phyloP scores from a whole-genome alignment of 2,797 vertebrate genomes.

The Moxostoma hubbsi region DNA sequence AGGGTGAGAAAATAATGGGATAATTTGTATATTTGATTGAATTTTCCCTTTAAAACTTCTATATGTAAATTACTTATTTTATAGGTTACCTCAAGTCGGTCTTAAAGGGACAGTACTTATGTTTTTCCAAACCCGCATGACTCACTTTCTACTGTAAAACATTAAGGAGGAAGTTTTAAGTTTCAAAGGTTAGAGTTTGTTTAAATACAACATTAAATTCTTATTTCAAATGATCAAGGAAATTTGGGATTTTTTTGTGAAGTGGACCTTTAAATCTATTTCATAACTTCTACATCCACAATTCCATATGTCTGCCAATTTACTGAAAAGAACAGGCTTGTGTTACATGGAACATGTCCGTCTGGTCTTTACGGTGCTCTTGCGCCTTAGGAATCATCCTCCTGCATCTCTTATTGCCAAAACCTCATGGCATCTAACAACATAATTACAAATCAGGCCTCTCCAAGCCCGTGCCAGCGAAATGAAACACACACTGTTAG shows the following conservation, averaged over 20 bases:
- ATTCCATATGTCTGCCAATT: background rate
- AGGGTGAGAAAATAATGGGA: too few relatives aligned
- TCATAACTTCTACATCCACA: background rate
- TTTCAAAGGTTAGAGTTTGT: too few relatives aligned
- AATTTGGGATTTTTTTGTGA: too few relatives aligned
- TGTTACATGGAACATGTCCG: background rate
- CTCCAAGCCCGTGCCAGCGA: background rate
- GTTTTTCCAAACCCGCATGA: too few relatives aligned
- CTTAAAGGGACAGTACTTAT: too few relatives aligned
- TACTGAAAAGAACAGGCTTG: background rate
- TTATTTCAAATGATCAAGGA: background rate
- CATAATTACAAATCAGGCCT: constrained; percentile 30
- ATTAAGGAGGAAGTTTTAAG: too few relatives aligned
- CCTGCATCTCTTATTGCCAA: background rate
- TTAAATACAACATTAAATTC: background rate
- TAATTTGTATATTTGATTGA: too few relatives aligned
- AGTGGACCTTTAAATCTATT: background rate
- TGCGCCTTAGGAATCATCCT: background rate
- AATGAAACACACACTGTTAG: constrained; percentile 22
- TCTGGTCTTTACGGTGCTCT: background rate
- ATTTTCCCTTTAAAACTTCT: too few relatives aligned
- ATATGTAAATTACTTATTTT: too few relatives aligned
- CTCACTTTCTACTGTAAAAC: too few relatives aligned
- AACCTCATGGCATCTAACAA: background rate
- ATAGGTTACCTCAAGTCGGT: too few relatives aligned